Percentiles rank a stretch among this genome's conserved stretches.
Evolutionary conservation across 2,113 vertebrate genomes (phyloP).

Genomic region (Zingel zingel): DNA sequence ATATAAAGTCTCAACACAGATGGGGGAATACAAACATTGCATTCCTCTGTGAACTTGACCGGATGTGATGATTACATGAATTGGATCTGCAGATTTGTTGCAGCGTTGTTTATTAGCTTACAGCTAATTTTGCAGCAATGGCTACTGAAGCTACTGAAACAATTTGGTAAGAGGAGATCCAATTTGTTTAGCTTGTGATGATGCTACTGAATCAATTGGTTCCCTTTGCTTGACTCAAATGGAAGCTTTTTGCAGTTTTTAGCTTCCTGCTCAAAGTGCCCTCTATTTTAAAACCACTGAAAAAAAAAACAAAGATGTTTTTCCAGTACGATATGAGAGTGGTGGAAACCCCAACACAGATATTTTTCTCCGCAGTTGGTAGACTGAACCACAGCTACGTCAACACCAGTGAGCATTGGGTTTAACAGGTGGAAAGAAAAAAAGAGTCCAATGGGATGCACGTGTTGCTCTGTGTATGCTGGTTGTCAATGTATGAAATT

Average conservation of each 20-base stretch:
- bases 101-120: slow-evolving; percentile 33
- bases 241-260: neutral
- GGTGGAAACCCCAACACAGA: neutral
- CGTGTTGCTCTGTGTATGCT: neutral
- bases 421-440: slow-evolving; percentile 20
- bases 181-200: neutral
- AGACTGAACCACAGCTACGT: slow-evolving; percentile 12
- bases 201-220: neutral
- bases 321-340: neutral
- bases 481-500: neutral
- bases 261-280: neutral
- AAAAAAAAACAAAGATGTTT: slow-evolving; percentile 18
- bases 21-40: slow-evolving; percentile 20
- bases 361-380: slow-evolving; percentile 2
- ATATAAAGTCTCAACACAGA: slow-evolving; percentile 9
- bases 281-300: neutral
- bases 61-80: slow-evolving; percentile 23
- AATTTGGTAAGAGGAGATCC: neutral
- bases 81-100: neutral
- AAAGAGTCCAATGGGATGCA: slow-evolving; percentile 15
- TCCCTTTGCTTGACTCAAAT: neutral
- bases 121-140: slow-evolving; percentile 28
- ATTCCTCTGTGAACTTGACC: neutral
- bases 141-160: slow-evolving; percentile 6
- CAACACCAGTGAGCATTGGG: slow-evolving; percentile 7